Percentiles rank a stretch among this genome's conserved stretches.
phyloP scores from a whole-genome alignment of 2,888 invertebrate species.

The Thysanoteuthis rhombus region DNA sequence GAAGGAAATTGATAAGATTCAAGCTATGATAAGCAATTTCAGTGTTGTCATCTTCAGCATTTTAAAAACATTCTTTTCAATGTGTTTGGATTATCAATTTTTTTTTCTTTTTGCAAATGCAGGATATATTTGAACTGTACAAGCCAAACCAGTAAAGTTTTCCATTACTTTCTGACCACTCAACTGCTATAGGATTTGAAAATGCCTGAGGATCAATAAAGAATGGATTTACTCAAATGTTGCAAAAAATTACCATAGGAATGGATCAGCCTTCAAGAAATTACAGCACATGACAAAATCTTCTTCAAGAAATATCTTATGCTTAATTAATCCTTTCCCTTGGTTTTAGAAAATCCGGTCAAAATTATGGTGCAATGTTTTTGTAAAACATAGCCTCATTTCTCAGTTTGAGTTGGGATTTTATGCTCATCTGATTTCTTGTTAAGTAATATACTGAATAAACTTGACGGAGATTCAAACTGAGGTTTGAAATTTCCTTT shows the following conservation, averaged over 20 bases:
- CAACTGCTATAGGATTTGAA: too few relatives aligned
- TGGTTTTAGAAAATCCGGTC: not conserved
- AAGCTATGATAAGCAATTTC: not conserved
- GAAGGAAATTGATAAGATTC: not conserved
- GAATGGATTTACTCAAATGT: not conserved
- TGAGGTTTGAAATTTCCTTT: not conserved
- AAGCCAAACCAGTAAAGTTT: too few relatives aligned
- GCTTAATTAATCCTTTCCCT: not conserved
- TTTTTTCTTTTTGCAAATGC: too few relatives aligned
- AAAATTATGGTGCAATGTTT: not conserved
- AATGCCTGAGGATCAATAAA: not conserved
- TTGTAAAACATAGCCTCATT: not conserved
- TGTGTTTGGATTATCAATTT: not conserved
- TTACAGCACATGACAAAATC: not conserved
- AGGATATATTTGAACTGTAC: too few relatives aligned
- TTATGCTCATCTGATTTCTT: not conserved
- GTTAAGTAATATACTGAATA: not conserved
- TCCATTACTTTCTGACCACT: too few relatives aligned
- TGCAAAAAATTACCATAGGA: not conserved
- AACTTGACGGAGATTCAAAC: not conserved
- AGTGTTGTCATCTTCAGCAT: not conserved
- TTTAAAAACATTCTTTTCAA: not conserved
- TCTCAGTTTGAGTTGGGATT: not conserved
- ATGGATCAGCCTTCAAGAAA: not conserved
- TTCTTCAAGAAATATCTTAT: not conserved